A percentile compares a stretch with the other conserved stretches of the same genome.
phyloP scores from a whole-genome alignment of 1,140 invertebrate species.

The Venustaconcha ellipsiformis region DNA sequence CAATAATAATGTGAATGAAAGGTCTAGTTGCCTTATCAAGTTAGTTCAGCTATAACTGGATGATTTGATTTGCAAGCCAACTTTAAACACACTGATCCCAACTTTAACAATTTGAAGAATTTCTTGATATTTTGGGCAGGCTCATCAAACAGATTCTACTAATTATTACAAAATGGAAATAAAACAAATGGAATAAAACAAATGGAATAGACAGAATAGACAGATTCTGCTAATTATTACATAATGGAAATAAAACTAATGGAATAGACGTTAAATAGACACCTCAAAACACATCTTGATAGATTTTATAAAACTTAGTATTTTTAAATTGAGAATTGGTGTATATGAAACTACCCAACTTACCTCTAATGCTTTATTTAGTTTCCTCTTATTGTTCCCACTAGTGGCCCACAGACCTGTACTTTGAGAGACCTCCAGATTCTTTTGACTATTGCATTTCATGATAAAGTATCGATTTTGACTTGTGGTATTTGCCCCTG shows the following conservation, averaged over 20 bases:
- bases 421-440: slow-evolving; percentile 69
- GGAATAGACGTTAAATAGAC: background rate
- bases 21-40: too few relatives aligned
- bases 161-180: background rate
- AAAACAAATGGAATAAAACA: background rate
- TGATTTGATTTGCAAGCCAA: too few relatives aligned
- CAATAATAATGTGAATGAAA: too few relatives aligned
- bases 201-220: background rate
- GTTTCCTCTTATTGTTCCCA: slow-evolving; percentile 68
- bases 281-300: background rate
- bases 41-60: too few relatives aligned
- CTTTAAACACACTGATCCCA: too few relatives aligned
- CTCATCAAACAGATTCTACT: background rate
- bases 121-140: too few relatives aligned
- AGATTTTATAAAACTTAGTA: background rate
- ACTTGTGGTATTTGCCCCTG: background rate
- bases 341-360: slow-evolving; percentile 1
- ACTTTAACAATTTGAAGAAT: too few relatives aligned
- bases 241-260: background rate
- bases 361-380: slow-evolving; percentile 70
- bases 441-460: slow-evolving; percentile 70
- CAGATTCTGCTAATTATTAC: background rate
- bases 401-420: slow-evolving; percentile 71
- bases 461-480: slow-evolving; percentile 70
- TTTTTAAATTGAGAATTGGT: background rate